Conservation (phyloP, 2,888 invertebrate genomes). For the Noctua janthe region DNA sequence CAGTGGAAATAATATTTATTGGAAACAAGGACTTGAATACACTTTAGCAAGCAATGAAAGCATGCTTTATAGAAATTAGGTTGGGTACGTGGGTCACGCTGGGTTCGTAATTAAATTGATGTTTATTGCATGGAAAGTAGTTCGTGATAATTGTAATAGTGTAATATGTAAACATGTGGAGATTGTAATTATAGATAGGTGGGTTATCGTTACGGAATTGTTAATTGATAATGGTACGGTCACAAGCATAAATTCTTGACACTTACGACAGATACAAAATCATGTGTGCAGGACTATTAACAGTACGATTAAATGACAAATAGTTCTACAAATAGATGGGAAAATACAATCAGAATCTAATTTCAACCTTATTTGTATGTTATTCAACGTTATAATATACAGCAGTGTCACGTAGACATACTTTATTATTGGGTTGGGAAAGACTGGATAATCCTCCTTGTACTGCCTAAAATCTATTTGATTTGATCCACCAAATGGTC, state of each 20-base stretch:
- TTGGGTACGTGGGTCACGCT: constrained; percentile 35
- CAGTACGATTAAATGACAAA: background rate
- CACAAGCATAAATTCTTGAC: background rate
- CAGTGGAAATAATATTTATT: background rate
- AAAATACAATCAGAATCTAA: background rate
- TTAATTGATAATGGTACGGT: background rate
- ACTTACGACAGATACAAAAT: background rate
- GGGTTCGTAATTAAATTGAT: constrained; percentile 25
- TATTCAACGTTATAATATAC: background rate
- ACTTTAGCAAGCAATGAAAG: constrained; percentile 27
- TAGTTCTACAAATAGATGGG: background rate
- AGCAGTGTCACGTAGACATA: background rate
- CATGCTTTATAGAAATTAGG: constrained; percentile 50
- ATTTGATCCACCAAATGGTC: background rate
- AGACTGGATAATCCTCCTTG: background rate
- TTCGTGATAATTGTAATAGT: constrained; percentile 43
- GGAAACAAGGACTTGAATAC: constrained; percentile 10
- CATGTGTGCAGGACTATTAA: background rate
- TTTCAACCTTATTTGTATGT: background rate
- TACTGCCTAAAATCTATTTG: background rate
- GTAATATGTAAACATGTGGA: constrained; percentile 19
- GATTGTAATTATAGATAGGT: constrained; percentile 24
- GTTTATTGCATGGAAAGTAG: constrained; percentile 35
- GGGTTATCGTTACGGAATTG: background rate
- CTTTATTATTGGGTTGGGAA: background rate